Conservation (phyloP, 2,113 vertebrate genomes). For the Laticauda colubrina region DNA sequence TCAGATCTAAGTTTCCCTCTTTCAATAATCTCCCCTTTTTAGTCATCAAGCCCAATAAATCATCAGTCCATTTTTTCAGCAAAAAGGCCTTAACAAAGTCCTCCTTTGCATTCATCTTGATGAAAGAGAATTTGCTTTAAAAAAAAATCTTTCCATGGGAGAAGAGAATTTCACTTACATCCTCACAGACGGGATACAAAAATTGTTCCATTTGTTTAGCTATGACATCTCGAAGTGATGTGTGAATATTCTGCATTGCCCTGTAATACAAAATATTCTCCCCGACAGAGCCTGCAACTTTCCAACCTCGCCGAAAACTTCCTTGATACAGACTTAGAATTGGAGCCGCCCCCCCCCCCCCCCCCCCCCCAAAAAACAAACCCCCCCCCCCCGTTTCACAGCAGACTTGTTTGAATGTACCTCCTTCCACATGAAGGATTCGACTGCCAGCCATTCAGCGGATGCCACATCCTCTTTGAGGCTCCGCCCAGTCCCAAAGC, state of each 20-base stretch:
- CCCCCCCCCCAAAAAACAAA: no score
- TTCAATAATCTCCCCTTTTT: not conserved
- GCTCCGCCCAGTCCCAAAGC: not conserved
- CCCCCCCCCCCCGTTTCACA: no score
- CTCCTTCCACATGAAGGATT: not conserved
- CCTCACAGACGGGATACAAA: not conserved
- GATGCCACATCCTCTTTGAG: constrained; percentile 50
- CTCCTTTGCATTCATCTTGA: not conserved
- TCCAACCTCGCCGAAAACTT: not conserved
- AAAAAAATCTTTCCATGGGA: not conserved
- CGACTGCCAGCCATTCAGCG: constrained; percentile 41
- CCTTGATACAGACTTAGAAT: not conserved
- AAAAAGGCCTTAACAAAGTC: not conserved
- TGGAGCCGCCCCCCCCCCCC: not conserved
- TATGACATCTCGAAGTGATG: not conserved
- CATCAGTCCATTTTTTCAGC: not conserved
- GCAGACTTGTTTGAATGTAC: constrained; percentile 41
- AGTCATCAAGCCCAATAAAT: not conserved
- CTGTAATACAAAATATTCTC: not conserved
- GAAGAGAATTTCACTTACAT: not conserved
- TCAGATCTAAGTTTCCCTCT: not conserved
- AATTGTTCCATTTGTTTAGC: not conserved
- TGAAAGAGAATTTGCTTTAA: not conserved
- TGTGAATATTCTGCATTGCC: not conserved
- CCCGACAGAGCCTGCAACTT: not conserved